Evolutionary conservation across 1,140 invertebrate genomes (phyloP), one percentile per base, ranked within the genome.

Genomic region (Semibalanus balanoides): DNA sequence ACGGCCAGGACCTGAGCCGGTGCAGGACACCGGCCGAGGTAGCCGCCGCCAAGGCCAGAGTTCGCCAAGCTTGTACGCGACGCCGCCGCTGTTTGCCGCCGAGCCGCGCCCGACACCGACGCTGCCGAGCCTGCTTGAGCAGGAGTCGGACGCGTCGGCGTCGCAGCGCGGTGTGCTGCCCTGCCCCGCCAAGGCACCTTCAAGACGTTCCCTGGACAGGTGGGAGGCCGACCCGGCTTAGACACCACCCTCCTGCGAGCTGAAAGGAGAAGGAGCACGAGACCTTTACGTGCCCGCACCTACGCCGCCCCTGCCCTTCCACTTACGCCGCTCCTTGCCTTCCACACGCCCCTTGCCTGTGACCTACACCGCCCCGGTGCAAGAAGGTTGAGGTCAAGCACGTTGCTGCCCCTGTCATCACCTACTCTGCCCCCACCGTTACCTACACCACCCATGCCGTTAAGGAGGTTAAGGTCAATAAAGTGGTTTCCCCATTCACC

Each of bases 41-140:
- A 0, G 74, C 73, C 30, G 78, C 73, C 29, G 76, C 78, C 31
- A 77, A 77, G 73, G 77, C n/a, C 72, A 9, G 76, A 79, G 64
- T 79, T 77, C 75, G 30, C 31, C 76, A 35, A 76, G 30, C 31
- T n/a, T 76, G 70, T 77, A 74, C 76, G 78, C 14, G 76, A 74
- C 76, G 78, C 76, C 14, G 76, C 79, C 51, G 79, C 79, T 30
- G 79, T 74, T n/a, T 31, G 78, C 31, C 75, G 28, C 29, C 28
- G 28, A 72, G 70, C 7, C 9, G 17, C 28, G 75, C 22, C 40
- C 64, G 29, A 11, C 64, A 31, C 22, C 51, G 51, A 40, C 29
- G 19, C 73, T 74, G 31, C 73, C 31, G 51, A 74, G 74, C 27
- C 74, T 43, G 30, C 31, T n/a, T 31, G 31, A 3, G n/a, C n/a